Percentiles rank a stretch among this genome's conserved stretches.
These are phyloP conservation scores for Serripes groenlandicus DNA, from an alignment of 2,888 invertebrate species.

Conservation along the genomic window DNA sequence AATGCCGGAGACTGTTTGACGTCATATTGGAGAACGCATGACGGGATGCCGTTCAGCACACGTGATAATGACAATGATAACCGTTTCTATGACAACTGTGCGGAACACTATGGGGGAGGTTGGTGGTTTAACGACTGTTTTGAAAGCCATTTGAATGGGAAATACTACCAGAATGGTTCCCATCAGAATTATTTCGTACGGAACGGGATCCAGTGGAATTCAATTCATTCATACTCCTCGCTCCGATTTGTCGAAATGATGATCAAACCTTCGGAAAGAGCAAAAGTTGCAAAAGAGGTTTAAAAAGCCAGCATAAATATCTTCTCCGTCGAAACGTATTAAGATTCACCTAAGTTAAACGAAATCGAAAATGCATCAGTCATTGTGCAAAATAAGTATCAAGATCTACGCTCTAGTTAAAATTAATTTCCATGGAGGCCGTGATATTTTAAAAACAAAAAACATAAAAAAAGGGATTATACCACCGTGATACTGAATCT, in stretches of 20 bases:
- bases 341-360: background rate
- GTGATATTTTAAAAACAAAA: too few species aligned
- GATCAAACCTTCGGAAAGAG: constrained; percentile 77
- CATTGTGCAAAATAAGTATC: background rate
- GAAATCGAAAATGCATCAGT: background rate
- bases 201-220: constrained; percentile 86
- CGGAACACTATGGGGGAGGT: constrained; percentile 83
- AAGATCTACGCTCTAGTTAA: background rate
- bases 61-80: constrained; percentile 95
- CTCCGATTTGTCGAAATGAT: constrained; percentile 84
- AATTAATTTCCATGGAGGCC: background rate
- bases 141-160: constrained; percentile 85
- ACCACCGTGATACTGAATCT: too few species aligned
- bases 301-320: constrained; percentile 30
- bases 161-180: constrained; percentile 83
- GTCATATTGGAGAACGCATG: constrained; percentile 91
- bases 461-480: too few species aligned
- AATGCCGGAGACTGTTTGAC: constrained; percentile 95
- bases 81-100: constrained; percentile 85
- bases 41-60: constrained; percentile 96
- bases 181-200: constrained; percentile 84
- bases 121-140: constrained; percentile 86
- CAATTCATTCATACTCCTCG: constrained; percentile 83
- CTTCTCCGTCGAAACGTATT: background rate
- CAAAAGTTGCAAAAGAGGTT: constrained; percentile 70